Evolutionary conservation across 2,888 invertebrate species (phyloP).

Genomic region (Rhingia campestris): DNA sequence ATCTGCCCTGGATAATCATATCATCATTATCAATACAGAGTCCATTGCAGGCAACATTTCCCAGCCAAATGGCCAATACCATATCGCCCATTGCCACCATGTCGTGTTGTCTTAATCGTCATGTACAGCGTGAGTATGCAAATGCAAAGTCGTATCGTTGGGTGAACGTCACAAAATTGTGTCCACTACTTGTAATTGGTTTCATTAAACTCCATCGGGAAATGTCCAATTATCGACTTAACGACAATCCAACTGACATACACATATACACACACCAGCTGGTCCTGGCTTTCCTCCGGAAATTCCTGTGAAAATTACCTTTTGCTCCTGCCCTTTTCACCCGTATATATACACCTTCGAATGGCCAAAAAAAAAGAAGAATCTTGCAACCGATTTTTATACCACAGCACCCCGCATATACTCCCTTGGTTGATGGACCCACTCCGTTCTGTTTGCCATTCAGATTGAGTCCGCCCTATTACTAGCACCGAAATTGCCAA

Average conservation of each 20-base stretch:
- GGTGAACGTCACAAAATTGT: constrained; percentile 66
- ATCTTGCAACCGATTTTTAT: constrained; percentile 43
- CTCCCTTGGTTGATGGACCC: neutral
- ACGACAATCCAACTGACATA: constrained; percentile 68
- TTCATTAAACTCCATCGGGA: constrained; percentile 74
- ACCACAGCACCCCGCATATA: neutral
- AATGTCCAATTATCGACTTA: constrained; percentile 75
- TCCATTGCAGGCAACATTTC: constrained; percentile 43
- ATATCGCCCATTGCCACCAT: neutral
- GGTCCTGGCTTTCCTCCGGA: constrained; percentile 31
- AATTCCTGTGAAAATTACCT: constrained; percentile 57
- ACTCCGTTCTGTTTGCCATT: constrained; percentile 66
- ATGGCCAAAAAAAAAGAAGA: constrained; percentile 30
- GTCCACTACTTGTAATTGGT: constrained; percentile 75
- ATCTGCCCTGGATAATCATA: constrained; percentile 74
- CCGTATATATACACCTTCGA: constrained; percentile 1
- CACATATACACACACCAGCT: constrained; percentile 31
- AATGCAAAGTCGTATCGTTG: constrained; percentile 67
- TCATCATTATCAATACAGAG: constrained; percentile 70
- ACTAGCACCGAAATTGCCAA: constrained; percentile 74
- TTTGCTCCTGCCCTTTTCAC: constrained; percentile 19
- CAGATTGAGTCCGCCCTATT: constrained; percentile 72
- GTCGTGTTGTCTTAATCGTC: constrained; percentile 62
- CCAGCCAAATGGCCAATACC: constrained; percentile 19
- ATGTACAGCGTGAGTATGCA: constrained; percentile 51